These are phyloP conservation scores for Cossypha polioptera DNA, from an alignment of 2,797 vertebrate genomes.

Conservation along the genomic window DNA sequence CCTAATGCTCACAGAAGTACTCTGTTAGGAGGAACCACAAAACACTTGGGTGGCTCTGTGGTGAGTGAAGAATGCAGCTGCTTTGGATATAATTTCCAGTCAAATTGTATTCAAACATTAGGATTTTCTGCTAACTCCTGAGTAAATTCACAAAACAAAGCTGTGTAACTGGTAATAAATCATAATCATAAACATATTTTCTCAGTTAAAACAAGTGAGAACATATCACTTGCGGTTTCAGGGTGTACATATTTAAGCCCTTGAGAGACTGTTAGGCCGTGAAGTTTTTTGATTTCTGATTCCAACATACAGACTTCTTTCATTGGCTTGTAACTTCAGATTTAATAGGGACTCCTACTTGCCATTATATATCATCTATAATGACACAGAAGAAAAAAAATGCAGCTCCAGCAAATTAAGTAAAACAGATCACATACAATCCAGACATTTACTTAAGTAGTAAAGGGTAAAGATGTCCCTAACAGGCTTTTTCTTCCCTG, in stretches of 20 bases:
- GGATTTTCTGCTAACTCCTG: slow-evolving; percentile 7
- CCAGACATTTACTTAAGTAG: not conserved
- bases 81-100: slow-evolving; percentile 18
- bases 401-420: not conserved
- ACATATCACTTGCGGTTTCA: slow-evolving; percentile 15
- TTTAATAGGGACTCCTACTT: not conserved
- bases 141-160: slow-evolving; percentile 24
- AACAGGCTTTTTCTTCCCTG: not conserved
- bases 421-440: not conserved
- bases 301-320: not conserved
- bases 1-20: not conserved
- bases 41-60: not conserved
- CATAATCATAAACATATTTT: not conserved
- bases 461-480: not conserved
- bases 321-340: not conserved
- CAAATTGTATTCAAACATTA: not conserved
- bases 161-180: not conserved
- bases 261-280: not conserved
- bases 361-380: not conserved
- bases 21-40: slow-evolving; percentile 14
- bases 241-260: not conserved
- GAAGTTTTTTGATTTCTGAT: not conserved
- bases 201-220: slow-evolving; percentile 20
- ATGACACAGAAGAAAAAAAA: not conserved
- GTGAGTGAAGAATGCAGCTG: slow-evolving; percentile 17